These are phyloP conservation scores for Dolichallabes microphthalmus DNA, from an alignment of 2,113 vertebrate species.

Conservation along the genomic window DNA sequence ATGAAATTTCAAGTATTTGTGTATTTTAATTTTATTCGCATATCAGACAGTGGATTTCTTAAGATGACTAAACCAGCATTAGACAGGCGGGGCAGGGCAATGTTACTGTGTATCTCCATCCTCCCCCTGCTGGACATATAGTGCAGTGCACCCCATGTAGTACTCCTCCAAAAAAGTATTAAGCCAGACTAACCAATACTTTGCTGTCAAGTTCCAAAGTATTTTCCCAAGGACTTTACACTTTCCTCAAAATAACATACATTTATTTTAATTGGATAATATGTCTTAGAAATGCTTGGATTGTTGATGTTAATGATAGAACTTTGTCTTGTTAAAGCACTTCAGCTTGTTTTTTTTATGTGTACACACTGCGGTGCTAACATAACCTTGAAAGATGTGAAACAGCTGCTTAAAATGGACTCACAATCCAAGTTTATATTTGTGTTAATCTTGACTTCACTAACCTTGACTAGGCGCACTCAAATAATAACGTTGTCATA, in stretches of 20 bases:
- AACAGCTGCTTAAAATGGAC: neutral
- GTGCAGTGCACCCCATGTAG: neutral
- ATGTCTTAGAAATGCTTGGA: neutral
- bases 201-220: neutral
- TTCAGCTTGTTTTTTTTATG: neutral
- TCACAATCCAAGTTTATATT: neutral
- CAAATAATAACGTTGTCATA: neutral
- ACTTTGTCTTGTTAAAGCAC: neutral
- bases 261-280: neutral
- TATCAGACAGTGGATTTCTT: neutral
- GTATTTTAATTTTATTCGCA: neutral
- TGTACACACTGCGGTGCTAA: neutral
- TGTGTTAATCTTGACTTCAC: neutral
- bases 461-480: neutral
- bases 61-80: neutral
- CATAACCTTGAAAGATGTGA: neutral
- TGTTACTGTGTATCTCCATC: neutral
- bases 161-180: neutral
- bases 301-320: neutral
- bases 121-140: neutral
- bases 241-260: too few species aligned
- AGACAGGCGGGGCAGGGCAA: slow-evolving; percentile 32
- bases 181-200: neutral
- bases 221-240: neutral
- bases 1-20: neutral